phyloP scores from a whole-genome alignment of 1,140 invertebrate genomes.

The Coelopa frigida region DNA sequence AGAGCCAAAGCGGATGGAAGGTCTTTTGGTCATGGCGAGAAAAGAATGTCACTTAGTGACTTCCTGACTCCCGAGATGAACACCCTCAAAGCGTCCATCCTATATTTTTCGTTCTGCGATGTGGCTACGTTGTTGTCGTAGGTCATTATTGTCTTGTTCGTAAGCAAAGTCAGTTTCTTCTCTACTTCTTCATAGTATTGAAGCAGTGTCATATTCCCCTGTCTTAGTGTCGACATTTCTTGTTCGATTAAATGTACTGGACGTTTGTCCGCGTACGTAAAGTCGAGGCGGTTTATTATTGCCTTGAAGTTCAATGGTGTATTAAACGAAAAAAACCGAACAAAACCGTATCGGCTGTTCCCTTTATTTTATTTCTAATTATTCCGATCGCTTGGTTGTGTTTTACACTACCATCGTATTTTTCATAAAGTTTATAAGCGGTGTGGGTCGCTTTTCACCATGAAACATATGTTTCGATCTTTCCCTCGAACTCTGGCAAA shows the following conservation, averaged over 20 bases:
- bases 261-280: constrained; percentile 16
- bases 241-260: constrained; percentile 19
- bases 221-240: constrained; percentile 13
- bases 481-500: constrained; percentile 17
- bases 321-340: constrained; percentile 13
- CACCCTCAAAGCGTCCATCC: constrained; percentile 10
- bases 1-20: constrained; percentile 15
- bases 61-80: constrained; percentile 10
- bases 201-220: constrained; percentile 9
- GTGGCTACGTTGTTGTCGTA: neutral
- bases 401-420: constrained; percentile 11
- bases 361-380: constrained; percentile 18
- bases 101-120: constrained; percentile 10
- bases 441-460: constrained; percentile 17
- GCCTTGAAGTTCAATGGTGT: constrained; percentile 20
- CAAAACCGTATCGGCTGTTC: constrained; percentile 13
- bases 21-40: constrained; percentile 9
- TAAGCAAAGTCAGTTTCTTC: constrained; percentile 8
- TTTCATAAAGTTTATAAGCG: constrained; percentile 16
- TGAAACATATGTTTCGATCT: constrained; percentile 17
- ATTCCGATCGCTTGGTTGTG: constrained; percentile 17
- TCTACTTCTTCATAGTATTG: constrained; percentile 14
- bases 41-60: constrained; percentile 7
- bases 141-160: constrained; percentile 7
- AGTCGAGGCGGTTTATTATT: constrained; percentile 17